phyloP scores from a whole-genome alignment of 2,888 invertebrate genomes.

The Cyrtodaria siliqua region DNA sequence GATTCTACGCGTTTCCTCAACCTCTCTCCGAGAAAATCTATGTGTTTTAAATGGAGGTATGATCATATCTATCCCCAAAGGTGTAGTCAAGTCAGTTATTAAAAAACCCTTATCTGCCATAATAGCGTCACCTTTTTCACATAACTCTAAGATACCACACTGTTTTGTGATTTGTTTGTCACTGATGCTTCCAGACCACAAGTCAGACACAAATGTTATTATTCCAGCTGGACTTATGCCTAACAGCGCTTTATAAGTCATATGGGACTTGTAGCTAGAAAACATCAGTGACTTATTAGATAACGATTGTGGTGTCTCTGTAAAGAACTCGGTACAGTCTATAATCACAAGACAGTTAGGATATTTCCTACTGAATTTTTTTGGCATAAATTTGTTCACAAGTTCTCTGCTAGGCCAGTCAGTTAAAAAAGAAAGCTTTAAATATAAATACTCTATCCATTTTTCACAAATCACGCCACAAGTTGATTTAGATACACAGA shows the following conservation, averaged over 20 bases:
- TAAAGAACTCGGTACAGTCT: constrained; percentile 65
- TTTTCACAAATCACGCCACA: constrained; percentile 14
- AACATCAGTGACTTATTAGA: constrained; percentile 35
- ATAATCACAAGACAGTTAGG: constrained; percentile 51
- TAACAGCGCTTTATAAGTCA: constrained; percentile 50
- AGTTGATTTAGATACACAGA: constrained; percentile 29
- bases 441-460: constrained; percentile 26
- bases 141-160: constrained; percentile 43
- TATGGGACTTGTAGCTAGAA: constrained; percentile 48
- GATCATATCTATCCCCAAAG: constrained; percentile 29
- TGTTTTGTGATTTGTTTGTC: constrained; percentile 50
- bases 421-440: constrained; percentile 20
- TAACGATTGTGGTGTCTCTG: constrained; percentile 47
- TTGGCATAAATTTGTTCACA: constrained; percentile 35
- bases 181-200: constrained; percentile 53
- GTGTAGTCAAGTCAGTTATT: constrained; percentile 43
- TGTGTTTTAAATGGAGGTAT: constrained; percentile 47
- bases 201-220: constrained; percentile 56
- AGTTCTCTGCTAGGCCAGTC: constrained; percentile 26
- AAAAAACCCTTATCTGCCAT: constrained; percentile 61
- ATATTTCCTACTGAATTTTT: constrained; percentile 38
- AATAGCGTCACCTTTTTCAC: constrained; percentile 57
- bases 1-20: constrained; percentile 33
- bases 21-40: constrained; percentile 25
- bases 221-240: constrained; percentile 55